Conservation (phyloP, 2,113 vertebrate genomes). For the Microtus oregoni region DNA sequence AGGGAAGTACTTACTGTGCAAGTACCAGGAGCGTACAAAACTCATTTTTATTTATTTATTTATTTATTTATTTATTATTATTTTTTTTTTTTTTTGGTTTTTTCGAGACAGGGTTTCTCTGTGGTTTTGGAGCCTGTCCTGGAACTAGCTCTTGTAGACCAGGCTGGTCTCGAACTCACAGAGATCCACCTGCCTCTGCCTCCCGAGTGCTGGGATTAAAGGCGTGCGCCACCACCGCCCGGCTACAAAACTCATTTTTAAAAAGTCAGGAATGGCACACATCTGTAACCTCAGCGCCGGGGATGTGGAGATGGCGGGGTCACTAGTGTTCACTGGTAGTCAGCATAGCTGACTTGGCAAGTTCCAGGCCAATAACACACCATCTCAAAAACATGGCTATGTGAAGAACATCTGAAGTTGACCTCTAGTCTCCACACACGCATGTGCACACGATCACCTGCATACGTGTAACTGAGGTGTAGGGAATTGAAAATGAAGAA, state of each 20-base stretch:
- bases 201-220: too few species aligned
- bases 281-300: neutral
- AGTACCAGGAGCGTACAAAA: neutral
- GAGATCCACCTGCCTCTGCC: too few species aligned
- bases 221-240: too few species aligned
- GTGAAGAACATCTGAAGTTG: neutral
- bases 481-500: neutral
- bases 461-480: neutral
- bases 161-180: too few species aligned
- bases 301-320: neutral
- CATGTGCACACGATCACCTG: neutral
- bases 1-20: neutral
- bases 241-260: too few species aligned
- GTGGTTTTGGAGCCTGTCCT: too few species aligned
- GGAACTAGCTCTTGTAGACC: too few species aligned
- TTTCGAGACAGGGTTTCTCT: too few species aligned
- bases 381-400: neutral
- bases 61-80: too few species aligned
- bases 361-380: neutral
- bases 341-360: neutral
- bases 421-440: neutral
- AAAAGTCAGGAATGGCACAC: neutral
- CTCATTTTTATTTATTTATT: too few species aligned
- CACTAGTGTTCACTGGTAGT: neutral
- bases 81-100: too few species aligned